Percentiles rank a stretch among this genome's conserved stretches.
Evolutionary conservation across 2,888 invertebrate genomes (phyloP).

Genomic region (Neoitamus cyanurus): DNA sequence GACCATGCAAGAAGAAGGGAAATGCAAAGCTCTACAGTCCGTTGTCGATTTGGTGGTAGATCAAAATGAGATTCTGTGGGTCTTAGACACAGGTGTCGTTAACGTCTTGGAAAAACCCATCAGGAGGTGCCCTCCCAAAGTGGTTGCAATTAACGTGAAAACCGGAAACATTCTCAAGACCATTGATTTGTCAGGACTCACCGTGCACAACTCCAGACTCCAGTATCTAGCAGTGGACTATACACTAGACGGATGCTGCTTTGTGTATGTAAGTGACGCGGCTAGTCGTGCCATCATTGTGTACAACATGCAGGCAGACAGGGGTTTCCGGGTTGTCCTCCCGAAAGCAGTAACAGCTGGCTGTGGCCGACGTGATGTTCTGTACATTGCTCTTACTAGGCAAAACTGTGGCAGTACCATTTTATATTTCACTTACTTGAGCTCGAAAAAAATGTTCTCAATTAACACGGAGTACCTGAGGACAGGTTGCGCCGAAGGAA

Average conservation of each 20-base stretch:
- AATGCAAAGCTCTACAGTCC: slow-evolving; percentile 74
- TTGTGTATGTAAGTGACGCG: slow-evolving; percentile 76
- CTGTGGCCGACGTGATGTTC: slow-evolving; percentile 71
- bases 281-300: slow-evolving; percentile 76
- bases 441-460: slow-evolving; percentile 73
- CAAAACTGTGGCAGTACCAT: slow-evolving; percentile 70
- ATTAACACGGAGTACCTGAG: slow-evolving; percentile 74
- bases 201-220: slow-evolving; percentile 71
- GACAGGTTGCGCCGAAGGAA: slow-evolving; percentile 70
- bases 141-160: slow-evolving; percentile 72
- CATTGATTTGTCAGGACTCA: slow-evolving; percentile 72
- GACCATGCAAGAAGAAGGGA: slow-evolving; percentile 73
- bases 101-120: slow-evolving; percentile 75
- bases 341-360: slow-evolving; percentile 70
- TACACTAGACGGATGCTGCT: slow-evolving; percentile 71
- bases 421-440: slow-evolving; percentile 74
- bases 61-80: slow-evolving; percentile 76
- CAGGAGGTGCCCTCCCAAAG: slow-evolving; percentile 76
- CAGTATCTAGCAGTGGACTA: slow-evolving; percentile 79
- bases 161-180: slow-evolving; percentile 73
- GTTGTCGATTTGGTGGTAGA: slow-evolving; percentile 76
- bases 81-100: slow-evolving; percentile 77
- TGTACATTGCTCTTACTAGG: slow-evolving; percentile 74
- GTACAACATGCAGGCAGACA: slow-evolving; percentile 72
- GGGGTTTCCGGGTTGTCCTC: slow-evolving; percentile 74